Percentiles rank a stretch among this genome's conserved stretches.
Conservation (phyloP, 2,888 invertebrate species). For the Nemotelus pantherinus region DNA sequence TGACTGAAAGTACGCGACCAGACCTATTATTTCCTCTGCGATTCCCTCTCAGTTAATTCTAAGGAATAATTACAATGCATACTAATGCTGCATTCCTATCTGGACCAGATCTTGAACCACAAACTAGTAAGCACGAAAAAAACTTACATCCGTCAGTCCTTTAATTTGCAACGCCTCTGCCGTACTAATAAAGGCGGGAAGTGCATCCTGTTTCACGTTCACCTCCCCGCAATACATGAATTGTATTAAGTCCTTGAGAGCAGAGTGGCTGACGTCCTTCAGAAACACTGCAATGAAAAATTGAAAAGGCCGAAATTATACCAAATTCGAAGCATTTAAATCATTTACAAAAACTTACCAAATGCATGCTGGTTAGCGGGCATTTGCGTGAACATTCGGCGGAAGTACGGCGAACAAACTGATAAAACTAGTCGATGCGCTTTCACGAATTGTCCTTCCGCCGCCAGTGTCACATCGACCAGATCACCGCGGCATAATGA, state of each 20-base stretch:
- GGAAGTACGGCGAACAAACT: constrained; percentile 78
- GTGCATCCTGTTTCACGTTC: constrained; percentile 77
- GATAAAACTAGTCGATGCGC: constrained; percentile 78
- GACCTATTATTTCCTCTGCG: too few species aligned
- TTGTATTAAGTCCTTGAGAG: constrained; percentile 75
- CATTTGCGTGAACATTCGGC: constrained; percentile 76
- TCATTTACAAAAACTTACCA: constrained; percentile 65
- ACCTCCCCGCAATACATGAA: constrained; percentile 80
- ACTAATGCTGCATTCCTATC: too few species aligned
- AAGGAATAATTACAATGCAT: too few species aligned
- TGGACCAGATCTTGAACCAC: too few species aligned
- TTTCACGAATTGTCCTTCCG: constrained; percentile 76
- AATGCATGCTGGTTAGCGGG: constrained; percentile 75
- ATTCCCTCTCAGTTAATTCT: too few species aligned
- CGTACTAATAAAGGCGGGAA: constrained; percentile 77
- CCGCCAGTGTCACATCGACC: constrained; percentile 76
- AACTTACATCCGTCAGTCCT: constrained; percentile 74
- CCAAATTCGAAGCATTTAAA: background rate
- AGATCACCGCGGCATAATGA: constrained; percentile 75
- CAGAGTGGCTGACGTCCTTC: constrained; percentile 76
- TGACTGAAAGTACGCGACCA: too few species aligned
- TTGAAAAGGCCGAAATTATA: constrained; percentile 22
- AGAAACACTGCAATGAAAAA: constrained; percentile 69
- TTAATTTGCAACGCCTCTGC: constrained; percentile 78
- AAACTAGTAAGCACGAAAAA: constrained; percentile 25